phyloP scores from a whole-genome alignment of 2,113 vertebrate species.

The Stomatorhinus ivindoensis region DNA sequence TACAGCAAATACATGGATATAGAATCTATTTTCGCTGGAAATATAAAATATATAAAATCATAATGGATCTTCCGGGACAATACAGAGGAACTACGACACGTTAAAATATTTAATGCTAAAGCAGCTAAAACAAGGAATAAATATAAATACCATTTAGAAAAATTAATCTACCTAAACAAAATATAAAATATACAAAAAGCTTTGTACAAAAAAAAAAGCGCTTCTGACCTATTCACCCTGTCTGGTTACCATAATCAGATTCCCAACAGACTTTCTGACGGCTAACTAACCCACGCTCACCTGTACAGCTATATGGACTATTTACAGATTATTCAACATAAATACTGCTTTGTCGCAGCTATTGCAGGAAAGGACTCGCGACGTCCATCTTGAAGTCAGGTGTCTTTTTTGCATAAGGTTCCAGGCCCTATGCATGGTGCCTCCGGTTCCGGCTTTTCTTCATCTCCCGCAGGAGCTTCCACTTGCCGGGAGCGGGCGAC shows the following conservation, averaged over 20 bases:
- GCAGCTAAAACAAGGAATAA: conserved; percentile 16
- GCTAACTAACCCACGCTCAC: conserved; percentile 37
- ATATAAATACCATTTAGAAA: conserved; percentile 53
- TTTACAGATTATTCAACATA: conserved; percentile 63
- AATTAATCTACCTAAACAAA: conserved; percentile 34
- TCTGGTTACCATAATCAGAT: conserved; percentile 30
- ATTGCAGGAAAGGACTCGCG: not conserved
- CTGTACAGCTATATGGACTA: conserved; percentile 61
- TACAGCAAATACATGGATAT: not conserved
- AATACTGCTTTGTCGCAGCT: conserved; percentile 40
- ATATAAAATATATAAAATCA: not conserved
- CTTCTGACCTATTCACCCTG: conserved; percentile 29
- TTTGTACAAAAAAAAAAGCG: conserved; percentile 61
- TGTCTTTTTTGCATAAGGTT: not conserved
- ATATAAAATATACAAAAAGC: conserved; percentile 22
- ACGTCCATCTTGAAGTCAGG: not conserved
- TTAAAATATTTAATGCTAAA: not conserved
- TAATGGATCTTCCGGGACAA: not conserved
- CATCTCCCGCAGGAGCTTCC: conserved; percentile 93
- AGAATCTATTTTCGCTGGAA: not conserved
- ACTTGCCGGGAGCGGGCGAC: conserved; percentile 68
- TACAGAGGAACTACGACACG: not conserved
- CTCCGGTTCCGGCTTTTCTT: conserved; percentile 89
- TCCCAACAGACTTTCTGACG: not conserved
- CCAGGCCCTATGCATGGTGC: conserved; percentile 56